A percentile compares a stretch with the other conserved stretches of the same genome.
Conservation (phyloP, 2,797 vertebrate species). For the Channallabes apus region DNA sequence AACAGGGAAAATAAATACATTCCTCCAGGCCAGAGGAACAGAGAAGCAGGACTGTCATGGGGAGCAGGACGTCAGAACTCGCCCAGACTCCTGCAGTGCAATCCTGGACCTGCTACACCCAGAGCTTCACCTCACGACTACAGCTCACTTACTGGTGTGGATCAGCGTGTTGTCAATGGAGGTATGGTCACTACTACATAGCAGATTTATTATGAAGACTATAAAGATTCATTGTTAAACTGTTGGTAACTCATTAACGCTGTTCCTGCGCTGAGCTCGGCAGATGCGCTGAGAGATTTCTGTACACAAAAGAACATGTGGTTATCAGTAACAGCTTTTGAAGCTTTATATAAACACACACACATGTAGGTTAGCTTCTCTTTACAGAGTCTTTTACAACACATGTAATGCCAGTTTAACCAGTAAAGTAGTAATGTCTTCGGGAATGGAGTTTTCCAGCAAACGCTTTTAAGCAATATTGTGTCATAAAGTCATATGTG, state of each 20-base stretch:
- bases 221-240: not conserved
- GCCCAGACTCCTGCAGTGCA: constrained; percentile 85
- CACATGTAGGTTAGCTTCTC: not conserved
- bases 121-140: constrained; percentile 92
- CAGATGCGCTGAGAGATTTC: not conserved
- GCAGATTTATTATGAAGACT: not conserved
- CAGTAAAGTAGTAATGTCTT: not conserved
- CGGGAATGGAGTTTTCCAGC: not conserved
- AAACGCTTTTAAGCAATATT: not conserved
- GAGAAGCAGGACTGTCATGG: constrained; percentile 90
- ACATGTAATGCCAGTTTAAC: not conserved
- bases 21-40: constrained; percentile 94
- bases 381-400: not conserved
- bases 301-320: not conserved
- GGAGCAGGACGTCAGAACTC: constrained; percentile 92
- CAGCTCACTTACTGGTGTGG: constrained; percentile 85
- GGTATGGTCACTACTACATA: constrained; percentile 70
- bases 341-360: not conserved
- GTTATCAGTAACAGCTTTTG: not conserved
- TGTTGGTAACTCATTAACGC: not conserved
- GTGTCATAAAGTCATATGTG: not conserved
- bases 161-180: constrained; percentile 98
- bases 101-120: constrained; percentile 80
- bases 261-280: not conserved
- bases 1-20: constrained; percentile 97